These are phyloP conservation scores for Nematolebias whitei DNA, from an alignment of 2,113 vertebrate genomes.

Conservation along the genomic window DNA sequence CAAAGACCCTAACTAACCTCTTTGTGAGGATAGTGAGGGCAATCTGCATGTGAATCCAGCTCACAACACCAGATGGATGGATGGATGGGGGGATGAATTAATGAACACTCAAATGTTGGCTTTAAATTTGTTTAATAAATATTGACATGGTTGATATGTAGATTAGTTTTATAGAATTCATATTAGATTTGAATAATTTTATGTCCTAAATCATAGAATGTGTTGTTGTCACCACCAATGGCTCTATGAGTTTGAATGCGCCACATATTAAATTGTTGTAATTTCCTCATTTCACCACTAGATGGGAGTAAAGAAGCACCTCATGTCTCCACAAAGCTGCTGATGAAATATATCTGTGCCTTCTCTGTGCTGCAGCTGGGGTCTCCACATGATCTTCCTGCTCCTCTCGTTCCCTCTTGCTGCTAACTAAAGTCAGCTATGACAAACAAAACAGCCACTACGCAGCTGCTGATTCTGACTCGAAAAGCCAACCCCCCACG, in stretches of 20 bases:
- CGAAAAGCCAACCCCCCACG: background rate
- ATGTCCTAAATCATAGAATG: background rate
- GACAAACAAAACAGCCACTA: slow-evolving; percentile 4
- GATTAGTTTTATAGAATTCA: no score
- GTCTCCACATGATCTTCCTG: slow-evolving; percentile 33
- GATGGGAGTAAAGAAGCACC: slow-evolving; percentile 40
- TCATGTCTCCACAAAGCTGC: background rate
- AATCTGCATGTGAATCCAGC: no score
- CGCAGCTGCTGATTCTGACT: background rate
- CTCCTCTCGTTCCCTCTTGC: slow-evolving; percentile 5
- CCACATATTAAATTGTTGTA: background rate
- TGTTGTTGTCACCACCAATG: background rate
- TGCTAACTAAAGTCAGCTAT: slow-evolving; percentile 15
- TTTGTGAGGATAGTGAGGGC: no score
- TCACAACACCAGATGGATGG: no score
- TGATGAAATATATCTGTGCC: slow-evolving; percentile 2
- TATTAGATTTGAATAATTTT: no score
- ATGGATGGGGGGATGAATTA: no score
- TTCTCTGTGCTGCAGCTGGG: slow-evolving; percentile 19
- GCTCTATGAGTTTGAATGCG: no score
- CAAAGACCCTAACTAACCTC: no score
- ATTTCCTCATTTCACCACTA: background rate
- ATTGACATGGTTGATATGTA: no score
- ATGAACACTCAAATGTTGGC: no score
- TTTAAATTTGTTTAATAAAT: no score